Evolutionary conservation across 2,113 vertebrate species (phyloP).

Genomic region (Amphiprion percula): DNA sequence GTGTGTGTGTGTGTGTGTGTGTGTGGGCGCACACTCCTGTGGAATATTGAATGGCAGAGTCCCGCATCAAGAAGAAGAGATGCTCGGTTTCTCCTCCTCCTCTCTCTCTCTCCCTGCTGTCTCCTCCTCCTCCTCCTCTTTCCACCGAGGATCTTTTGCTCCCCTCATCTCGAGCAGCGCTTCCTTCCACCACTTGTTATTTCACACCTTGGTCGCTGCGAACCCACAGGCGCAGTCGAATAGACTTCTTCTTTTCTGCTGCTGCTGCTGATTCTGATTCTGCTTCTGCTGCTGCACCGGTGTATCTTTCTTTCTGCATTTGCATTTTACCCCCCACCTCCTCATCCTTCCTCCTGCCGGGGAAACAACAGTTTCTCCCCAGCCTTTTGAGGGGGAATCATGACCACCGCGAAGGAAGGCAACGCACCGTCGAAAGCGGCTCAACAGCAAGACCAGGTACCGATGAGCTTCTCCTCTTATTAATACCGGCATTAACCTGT

Average conservation of each 20-base stretch:
- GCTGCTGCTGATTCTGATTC: background rate
- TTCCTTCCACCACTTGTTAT: constrained; percentile 54
- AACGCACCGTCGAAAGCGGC: constrained; percentile 88
- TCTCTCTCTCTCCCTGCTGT: constrained; percentile 40
- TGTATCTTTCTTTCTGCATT: constrained; percentile 1
- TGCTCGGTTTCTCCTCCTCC: constrained; percentile 42
- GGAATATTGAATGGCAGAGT: constrained; percentile 39
- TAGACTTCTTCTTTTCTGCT: background rate
- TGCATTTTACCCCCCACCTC: background rate
- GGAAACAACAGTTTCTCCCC: constrained; percentile 62
- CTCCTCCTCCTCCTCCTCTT: constrained; percentile 58
- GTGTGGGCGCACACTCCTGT: constrained; percentile 3
- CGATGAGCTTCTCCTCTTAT: constrained; percentile 31
- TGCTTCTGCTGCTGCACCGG: constrained; percentile 28
- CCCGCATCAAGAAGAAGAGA: constrained; percentile 49
- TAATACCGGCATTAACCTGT: background rate
- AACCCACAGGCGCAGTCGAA: constrained; percentile 23
- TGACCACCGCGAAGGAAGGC: constrained; percentile 96
- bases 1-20: background rate
- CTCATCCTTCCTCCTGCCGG: constrained; percentile 14
- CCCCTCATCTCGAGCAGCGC: constrained; percentile 36
- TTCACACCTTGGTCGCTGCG: constrained; percentile 59
- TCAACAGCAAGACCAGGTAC: constrained; percentile 96
- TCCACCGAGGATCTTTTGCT: constrained; percentile 66
- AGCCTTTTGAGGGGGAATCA: constrained; percentile 75